Base-by-base conservation (phyloP, 2,888 invertebrate genomes). In the Parthenolecanium corni region DNA sequence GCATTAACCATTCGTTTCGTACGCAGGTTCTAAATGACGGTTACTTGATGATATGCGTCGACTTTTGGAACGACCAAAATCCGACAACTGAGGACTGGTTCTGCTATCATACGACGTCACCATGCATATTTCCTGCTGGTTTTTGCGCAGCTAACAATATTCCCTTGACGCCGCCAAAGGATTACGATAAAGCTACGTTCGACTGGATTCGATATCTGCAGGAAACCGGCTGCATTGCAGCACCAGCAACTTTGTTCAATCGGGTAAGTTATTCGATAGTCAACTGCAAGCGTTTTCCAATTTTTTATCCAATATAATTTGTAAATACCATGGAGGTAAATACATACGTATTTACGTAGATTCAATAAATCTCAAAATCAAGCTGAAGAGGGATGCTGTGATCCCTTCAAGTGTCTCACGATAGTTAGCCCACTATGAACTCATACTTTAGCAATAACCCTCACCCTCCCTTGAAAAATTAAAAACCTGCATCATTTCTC, bases 11-110 rank as follows among this genome's bases (percentile, higher is more conserved):
- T n/a, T n/a, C n/a, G 4, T 49, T 14, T 20, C 16, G 4, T n/a
- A n/a, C 38, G 24, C 66, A 78, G 75, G 93, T 95, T 61, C 75
- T 96, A 36, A 84, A 86, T 68, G 87, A 89, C 72, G 92, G 92
- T 64, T 96, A 93, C 72, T 84, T 97, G 74, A 94, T 96, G 92
- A 90, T 97, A 66, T 81, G 92, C 68, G 93, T 97, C 70, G 97
- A 97, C 73, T 91, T 90, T 42, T 91, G 90, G 72, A 63, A 63
- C 36, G 89, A 89, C 64, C 86, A 86, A 1, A 89, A 90, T 70
- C 82, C 82, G 24, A 80, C 85, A 63, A 66, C 68, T 1, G 67
- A 68, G 61, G 95, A 95, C 74, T 93, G 94, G 91, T 94, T 97
- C 73, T 96, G 96, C 72, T 94, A 96, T 72, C 95, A 97, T 73